A percentile compares a stretch with the other conserved stretches of the same genome.
Conservation (phyloP, 2,113 vertebrate genomes). For the Baryphthengus martii region DNA sequence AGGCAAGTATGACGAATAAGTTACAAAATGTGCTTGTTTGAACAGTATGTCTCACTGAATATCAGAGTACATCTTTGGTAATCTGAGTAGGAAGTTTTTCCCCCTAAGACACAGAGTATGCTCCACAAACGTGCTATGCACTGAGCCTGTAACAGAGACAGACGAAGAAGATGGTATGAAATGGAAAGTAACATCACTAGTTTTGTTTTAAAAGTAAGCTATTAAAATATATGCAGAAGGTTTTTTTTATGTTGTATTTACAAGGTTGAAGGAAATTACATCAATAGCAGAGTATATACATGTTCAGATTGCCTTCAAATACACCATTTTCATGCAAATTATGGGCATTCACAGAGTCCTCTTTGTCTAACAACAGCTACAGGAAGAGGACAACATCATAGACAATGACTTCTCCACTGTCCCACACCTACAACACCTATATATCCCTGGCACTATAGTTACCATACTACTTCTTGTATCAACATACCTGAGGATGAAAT, state of each 20-base stretch:
- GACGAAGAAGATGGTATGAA: not conserved
- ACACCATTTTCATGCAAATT: not conserved
- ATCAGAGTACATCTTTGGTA: not conserved
- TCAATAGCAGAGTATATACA: not conserved
- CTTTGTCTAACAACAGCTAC: not conserved
- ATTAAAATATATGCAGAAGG: not conserved
- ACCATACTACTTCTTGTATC: not conserved
- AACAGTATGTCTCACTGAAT: conserved; percentile 2
- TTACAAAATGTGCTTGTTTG: conserved; percentile 19
- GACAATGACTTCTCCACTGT: not conserved
- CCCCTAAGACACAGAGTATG: not conserved
- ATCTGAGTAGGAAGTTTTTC: not conserved
- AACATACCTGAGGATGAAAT: not conserved
- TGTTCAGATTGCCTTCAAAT: not conserved
- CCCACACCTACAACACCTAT: not conserved
- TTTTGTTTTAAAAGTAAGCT: not conserved
- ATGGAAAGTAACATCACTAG: not conserved
- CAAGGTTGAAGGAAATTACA: not conserved
- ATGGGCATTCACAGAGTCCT: not conserved
- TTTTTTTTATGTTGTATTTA: not conserved
- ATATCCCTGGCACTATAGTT: not conserved
- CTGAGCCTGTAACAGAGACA: not conserved
- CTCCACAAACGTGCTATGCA: not conserved
- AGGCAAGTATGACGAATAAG: conserved; percentile 29
- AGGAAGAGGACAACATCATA: not conserved